These are phyloP conservation scores for Pygocentrus nattereri DNA, from an alignment of 2,797 vertebrate genomes.

Conservation along the genomic window DNA sequence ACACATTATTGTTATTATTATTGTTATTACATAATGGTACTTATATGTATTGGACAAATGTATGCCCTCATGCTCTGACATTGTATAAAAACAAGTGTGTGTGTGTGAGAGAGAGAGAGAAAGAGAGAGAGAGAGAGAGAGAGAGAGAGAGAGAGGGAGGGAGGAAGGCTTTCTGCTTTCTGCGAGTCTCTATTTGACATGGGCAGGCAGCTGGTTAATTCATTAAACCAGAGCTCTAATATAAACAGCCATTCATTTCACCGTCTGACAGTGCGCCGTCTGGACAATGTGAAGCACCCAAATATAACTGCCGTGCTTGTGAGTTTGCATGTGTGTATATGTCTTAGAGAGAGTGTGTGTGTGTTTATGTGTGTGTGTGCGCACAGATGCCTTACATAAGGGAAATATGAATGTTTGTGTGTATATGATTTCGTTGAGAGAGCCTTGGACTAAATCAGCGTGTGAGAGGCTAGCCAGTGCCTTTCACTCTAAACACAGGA, in stretches of 20 bases:
- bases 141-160: constrained; percentile 36
- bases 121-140: constrained; percentile 49
- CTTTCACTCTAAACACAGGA: constrained; percentile 57
- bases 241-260: constrained; percentile 99
- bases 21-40: too few species aligned
- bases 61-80: background rate
- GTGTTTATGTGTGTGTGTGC: constrained; percentile 42
- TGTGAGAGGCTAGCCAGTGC: constrained; percentile 74
- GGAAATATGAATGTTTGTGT: constrained; percentile 63
- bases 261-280: constrained; percentile 90
- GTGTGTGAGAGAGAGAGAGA: constrained; percentile 34
- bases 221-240: constrained; percentile 99
- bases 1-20: too few species aligned
- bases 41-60: background rate
- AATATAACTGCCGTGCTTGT: constrained; percentile 76
- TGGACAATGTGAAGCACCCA: constrained; percentile 93
- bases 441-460: constrained; percentile 57
- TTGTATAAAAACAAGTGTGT: background rate
- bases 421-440: constrained; percentile 62
- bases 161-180: constrained; percentile 85
- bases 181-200: constrained; percentile 91
- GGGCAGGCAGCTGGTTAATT: constrained; percentile 94
- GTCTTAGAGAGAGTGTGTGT: constrained; percentile 43
- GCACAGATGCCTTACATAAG: constrained; percentile 40
- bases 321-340: constrained; percentile 51